These are phyloP conservation scores for Megalopta genalis DNA, from an alignment of 1,140 invertebrate species.

Conservation along the genomic window DNA sequence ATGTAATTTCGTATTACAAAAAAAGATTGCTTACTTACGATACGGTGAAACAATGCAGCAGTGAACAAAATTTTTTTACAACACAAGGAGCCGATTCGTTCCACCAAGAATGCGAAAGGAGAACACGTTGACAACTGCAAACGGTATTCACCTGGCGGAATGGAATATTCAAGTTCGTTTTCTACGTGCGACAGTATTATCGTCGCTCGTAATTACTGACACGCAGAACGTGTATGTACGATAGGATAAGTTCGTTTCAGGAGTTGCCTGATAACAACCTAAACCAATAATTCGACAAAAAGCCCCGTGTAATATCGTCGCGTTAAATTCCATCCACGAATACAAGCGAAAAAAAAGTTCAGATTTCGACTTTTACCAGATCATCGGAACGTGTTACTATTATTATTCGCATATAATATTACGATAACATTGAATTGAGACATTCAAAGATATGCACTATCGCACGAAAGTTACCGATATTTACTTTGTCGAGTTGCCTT, in stretches of 20 bases:
- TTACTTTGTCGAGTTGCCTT: conserved; percentile 8
- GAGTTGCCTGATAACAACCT: conserved; percentile 67
- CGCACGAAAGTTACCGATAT: background rate
- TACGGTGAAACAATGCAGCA: background rate
- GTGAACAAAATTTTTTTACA: background rate
- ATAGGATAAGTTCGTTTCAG: conserved; percentile 73
- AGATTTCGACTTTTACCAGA: conserved; percentile 13
- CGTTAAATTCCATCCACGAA: conserved; percentile 33
- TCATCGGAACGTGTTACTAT: background rate
- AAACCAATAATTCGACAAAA: conserved; percentile 61
- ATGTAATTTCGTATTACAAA: conserved; percentile 18
- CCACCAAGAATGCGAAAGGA: conserved; percentile 20
- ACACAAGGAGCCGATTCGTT: background rate
- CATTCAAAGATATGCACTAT: background rate
- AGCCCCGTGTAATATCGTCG: conserved; percentile 22
- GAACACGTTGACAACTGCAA: conserved; percentile 41
- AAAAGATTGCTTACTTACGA: conserved; percentile 17
- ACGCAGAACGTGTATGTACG: conserved; percentile 69
- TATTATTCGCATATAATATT: background rate
- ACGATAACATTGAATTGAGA: background rate
- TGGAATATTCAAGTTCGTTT: conserved; percentile 73
- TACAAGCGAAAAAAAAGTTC: background rate
- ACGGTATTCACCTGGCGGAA: conserved; percentile 69
- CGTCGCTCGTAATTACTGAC: conserved; percentile 72
- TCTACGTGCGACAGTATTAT: conserved; percentile 69